Conservation (phyloP, 1,140 invertebrate genomes). For the Ceratosolen fusciceps region DNA sequence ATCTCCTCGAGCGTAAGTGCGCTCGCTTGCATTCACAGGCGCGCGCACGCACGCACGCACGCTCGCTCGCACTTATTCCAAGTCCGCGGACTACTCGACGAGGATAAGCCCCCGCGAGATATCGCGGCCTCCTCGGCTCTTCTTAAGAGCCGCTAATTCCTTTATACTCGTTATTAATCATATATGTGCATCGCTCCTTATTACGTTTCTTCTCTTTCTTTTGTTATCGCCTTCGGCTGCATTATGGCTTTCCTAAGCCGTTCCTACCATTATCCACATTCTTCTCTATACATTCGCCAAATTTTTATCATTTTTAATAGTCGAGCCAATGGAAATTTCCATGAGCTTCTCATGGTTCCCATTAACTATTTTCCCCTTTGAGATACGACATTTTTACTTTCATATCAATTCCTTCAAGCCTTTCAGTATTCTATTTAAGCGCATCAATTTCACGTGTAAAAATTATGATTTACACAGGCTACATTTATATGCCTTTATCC, state of each 20-base stretch:
- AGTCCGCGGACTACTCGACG: slow-evolving; percentile 42
- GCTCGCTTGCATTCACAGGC: neutral
- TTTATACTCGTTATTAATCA: slow-evolving; percentile 45
- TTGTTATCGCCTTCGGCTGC: slow-evolving; percentile 1
- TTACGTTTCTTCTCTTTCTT: slow-evolving; percentile 7
- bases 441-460: neutral
- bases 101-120: neutral
- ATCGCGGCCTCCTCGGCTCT: neutral
- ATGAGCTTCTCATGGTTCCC: neutral
- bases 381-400: neutral
- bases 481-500: too few species aligned
- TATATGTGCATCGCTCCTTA: slow-evolving; percentile 16
- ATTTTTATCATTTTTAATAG: slow-evolving; percentile 13
- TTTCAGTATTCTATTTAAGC: neutral
- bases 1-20: neutral
- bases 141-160: slow-evolving; percentile 44
- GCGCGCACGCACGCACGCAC: neutral
- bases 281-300: neutral
- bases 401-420: neutral
- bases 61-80: neutral
- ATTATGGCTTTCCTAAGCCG: neutral
- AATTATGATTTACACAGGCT: slow-evolving; percentile 10
- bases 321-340: neutral
- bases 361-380: neutral
- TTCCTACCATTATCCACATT: neutral